phyloP scores from a whole-genome alignment of 2,797 vertebrate species.

The Onychomys leucogaster region DNA sequence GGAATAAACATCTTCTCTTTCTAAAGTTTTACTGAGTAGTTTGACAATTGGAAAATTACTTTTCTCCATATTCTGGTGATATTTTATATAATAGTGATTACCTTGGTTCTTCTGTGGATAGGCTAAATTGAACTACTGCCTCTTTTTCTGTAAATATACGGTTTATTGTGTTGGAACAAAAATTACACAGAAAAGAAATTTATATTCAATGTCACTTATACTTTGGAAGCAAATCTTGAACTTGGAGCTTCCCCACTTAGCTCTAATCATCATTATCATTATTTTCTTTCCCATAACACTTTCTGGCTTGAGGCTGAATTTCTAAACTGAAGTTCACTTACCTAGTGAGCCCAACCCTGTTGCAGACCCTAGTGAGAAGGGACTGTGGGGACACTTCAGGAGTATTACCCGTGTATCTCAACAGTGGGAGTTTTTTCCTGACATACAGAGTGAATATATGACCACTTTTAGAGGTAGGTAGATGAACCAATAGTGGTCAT shows the following conservation, averaged over 20 bases:
- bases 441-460: not conserved
- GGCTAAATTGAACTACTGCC: not conserved
- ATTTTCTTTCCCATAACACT: not conserved
- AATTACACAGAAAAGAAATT: constrained; percentile 3
- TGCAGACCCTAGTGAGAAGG: not conserved
- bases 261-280: not conserved
- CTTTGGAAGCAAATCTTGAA: not conserved
- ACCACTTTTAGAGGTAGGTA: not conserved
- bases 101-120: not conserved
- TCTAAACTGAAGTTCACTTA: constrained; percentile 34
- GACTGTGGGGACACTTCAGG: not conserved
- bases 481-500: not conserved
- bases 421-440: not conserved
- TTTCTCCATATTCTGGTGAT: not conserved
- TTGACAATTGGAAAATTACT: not conserved
- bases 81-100: not conserved
- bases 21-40: constrained; percentile 44
- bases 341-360: not conserved
- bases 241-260: not conserved
- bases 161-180: constrained; percentile 17
- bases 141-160: not conserved
- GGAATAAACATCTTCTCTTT: constrained; percentile 40
- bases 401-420: not conserved
- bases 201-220: not conserved
- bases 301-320: not conserved